Evolutionary conservation across 2,888 invertebrate genomes (phyloP).

Genomic region (Antheraea yamamai): DNA sequence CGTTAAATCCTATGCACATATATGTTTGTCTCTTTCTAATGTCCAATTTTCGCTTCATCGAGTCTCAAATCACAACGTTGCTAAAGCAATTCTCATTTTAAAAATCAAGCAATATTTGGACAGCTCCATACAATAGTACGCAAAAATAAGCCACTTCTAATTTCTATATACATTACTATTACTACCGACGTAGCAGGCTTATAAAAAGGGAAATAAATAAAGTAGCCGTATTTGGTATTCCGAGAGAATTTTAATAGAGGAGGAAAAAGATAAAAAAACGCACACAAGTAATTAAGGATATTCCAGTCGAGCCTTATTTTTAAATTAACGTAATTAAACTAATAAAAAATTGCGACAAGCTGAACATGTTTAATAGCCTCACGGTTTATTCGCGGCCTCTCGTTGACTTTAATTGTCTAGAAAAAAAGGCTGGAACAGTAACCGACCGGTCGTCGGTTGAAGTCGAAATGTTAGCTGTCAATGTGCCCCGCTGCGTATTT

Average conservation of each 20-base stretch:
- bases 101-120: no score
- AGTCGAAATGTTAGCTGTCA: constrained; percentile 47
- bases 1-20: no score
- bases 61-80: no score
- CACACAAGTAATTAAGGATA: constrained; percentile 5
- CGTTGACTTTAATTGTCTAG: constrained; percentile 29
- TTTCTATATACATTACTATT: no score
- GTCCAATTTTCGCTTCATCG: no score
- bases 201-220: neutral
- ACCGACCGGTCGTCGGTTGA: constrained; percentile 23
- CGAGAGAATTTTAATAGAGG: neutral
- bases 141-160: neutral
- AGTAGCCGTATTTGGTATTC: constrained; percentile 2
- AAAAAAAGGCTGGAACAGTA: constrained; percentile 36
- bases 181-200: neutral
- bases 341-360: constrained; percentile 14
- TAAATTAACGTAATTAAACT: constrained; percentile 11
- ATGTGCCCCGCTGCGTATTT: constrained; percentile 36
- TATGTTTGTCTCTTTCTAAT: no score
- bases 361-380: constrained; percentile 17
- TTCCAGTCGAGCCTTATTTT: constrained; percentile 14
- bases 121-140: no score
- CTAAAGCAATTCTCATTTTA: no score
- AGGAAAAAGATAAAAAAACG: constrained; percentile 6
- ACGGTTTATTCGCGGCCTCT: constrained; percentile 21